These are phyloP conservation scores for Cacoxenus indagator DNA, from an alignment of 2,888 invertebrate species.

Conservation along the genomic window DNA sequence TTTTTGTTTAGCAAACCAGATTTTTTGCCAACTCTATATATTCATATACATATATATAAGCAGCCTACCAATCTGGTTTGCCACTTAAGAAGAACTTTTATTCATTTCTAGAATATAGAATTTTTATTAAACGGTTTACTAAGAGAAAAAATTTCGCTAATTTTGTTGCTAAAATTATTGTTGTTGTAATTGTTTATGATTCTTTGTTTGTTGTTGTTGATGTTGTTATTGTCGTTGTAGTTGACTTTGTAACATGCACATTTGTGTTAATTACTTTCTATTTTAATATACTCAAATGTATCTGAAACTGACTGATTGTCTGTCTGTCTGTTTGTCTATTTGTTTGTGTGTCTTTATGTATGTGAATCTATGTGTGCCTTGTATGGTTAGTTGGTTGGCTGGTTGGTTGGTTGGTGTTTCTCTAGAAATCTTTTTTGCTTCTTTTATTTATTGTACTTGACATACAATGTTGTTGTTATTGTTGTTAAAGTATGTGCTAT, in stretches of 20 bases:
- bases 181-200: conserved; percentile 38
- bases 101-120: conserved; percentile 23
- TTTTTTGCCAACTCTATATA: neutral
- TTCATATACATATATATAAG: neutral
- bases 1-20: conserved; percentile 14
- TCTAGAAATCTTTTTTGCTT: too few species aligned
- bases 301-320: too few species aligned
- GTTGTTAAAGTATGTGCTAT: conserved; percentile 28
- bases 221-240: conserved; percentile 34
- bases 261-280: conserved; percentile 27
- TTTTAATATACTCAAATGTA: neutral
- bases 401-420: too few species aligned
- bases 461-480: conserved; percentile 40
- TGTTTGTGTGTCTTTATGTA: too few species aligned
- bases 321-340: too few species aligned
- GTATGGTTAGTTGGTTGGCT: too few species aligned
- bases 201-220: conserved; percentile 26
- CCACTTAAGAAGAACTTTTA: neutral
- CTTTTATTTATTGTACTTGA: conserved; percentile 27
- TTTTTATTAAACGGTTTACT: conserved; percentile 49
- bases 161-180: conserved; percentile 28
- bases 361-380: too few species aligned
- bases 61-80: conserved; percentile 6
- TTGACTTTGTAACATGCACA: conserved; percentile 40
- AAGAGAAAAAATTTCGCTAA: conserved; percentile 54